Percentiles rank a stretch among this genome's conserved stretches.
These are phyloP conservation scores for Callitettix versicolor DNA, from an alignment of 1,140 invertebrate species.

Conservation along the genomic window DNA sequence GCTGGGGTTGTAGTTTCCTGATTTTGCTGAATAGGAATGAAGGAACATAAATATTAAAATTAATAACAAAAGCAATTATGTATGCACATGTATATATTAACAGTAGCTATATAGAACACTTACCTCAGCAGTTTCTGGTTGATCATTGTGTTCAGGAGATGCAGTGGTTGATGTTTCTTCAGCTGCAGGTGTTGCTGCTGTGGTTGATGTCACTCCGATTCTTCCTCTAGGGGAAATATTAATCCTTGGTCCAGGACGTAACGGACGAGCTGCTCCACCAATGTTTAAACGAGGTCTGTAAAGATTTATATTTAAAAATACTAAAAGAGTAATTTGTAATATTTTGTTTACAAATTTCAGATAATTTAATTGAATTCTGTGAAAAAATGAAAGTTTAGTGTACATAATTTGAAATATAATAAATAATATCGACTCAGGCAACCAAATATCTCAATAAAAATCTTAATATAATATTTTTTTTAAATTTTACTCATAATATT, in stretches of 20 bases:
- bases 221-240: constrained; percentile 40
- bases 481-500: no score
- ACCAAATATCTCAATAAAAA: no score
- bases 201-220: constrained; percentile 35
- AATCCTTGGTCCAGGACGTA: constrained; percentile 44
- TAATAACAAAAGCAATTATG: neutral
- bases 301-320: no score
- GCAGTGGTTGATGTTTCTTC: constrained; percentile 11
- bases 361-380: no score
- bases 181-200: constrained; percentile 32
- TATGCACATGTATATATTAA: neutral
- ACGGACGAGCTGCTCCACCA: constrained; percentile 18
- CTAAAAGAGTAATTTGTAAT: no score
- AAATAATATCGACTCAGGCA: no score
- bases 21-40: neutral
- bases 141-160: constrained; percentile 5
- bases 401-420: no score
- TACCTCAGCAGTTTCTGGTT: neutral
- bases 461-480: no score
- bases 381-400: no score
- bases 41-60: neutral
- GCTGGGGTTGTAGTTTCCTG: constrained; percentile 3
- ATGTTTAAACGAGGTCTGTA: constrained; percentile 17
- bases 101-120: neutral
- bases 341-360: no score